Base-by-base conservation (phyloP, 2,888 invertebrate species). In the Barypeithes pellucidus region DNA sequence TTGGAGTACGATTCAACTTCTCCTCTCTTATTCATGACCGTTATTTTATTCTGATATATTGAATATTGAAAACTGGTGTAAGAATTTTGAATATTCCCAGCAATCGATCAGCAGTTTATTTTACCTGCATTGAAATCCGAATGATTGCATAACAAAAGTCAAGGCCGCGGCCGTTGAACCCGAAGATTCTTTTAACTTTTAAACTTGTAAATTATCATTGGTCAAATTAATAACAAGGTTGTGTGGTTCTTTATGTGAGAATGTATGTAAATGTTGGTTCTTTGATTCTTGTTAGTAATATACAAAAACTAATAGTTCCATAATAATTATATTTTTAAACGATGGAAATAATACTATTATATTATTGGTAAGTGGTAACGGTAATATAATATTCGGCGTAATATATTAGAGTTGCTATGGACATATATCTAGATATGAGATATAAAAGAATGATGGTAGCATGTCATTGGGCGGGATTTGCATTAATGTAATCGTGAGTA, bases 161-260 rank as follows among this genome's bases (percentile, higher is more conserved):
- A 75, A 75, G 77, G 77, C 50, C 77, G 66, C 73, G 69, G 73
- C 50, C 72, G 73, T 67, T 73, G 76, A 75, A 77, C 75, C 71
- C 43, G 16, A 54, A 39, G 33, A 57, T 47, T 59, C 62, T 39
- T 66, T 50, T 33, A 61, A 67, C 65, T 43, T 54, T 50, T 63
- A 43, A 43, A 43, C 43, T 43, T 43, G 43, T 67, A 67, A 57
- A 68, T 73, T 57, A 73, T 68, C 68, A 73, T 68, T 68, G 67
- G 73, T 73, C 68, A 73, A 54, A 54, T 54, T 54, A 33, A 54
- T 16, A 54, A 54, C 29, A 33, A 54, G 29, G 54, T 20, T 50
- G 50, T n/a, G 47, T 12, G 50, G 9, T 54, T 52, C 18, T 52
- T 52, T 54, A 16, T 54, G 29, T 33, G 24, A 54, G 33, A 54